phyloP scores from a whole-genome alignment of 1,140 invertebrate genomes.

The Colletes latitarsis region DNA sequence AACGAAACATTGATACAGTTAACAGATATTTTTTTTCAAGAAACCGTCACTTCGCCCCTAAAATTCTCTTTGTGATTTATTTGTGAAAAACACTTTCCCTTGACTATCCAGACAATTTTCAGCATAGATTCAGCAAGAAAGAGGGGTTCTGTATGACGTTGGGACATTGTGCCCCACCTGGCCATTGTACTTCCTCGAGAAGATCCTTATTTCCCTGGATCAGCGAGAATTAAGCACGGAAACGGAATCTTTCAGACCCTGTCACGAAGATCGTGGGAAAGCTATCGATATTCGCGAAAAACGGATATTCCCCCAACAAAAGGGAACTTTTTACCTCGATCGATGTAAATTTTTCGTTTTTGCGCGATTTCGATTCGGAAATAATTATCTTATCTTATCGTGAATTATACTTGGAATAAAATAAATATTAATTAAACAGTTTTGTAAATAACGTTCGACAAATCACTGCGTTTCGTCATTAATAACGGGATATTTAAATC shows the following conservation, averaged over 20 bases:
- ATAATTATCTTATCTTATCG: too few species aligned
- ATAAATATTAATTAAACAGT: too few species aligned
- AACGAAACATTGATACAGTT: neutral
- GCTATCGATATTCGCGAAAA: too few species aligned
- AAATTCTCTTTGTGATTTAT: slow-evolving; percentile 45
- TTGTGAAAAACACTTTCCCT: slow-evolving; percentile 44
- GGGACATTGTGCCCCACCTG: slow-evolving; percentile 44
- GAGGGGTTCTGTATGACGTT: slow-evolving; percentile 8
- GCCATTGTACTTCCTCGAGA: slow-evolving; percentile 44
- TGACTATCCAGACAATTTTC: slow-evolving; percentile 23
- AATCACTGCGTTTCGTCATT: too few species aligned
- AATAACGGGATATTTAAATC: too few species aligned
- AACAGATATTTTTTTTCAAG: neutral
- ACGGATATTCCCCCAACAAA: too few species aligned
- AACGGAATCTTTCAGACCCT: slow-evolving; percentile 12
- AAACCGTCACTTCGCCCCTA: slow-evolving; percentile 24
- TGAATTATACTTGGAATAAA: too few species aligned
- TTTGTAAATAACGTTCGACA: too few species aligned
- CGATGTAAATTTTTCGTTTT: too few species aligned
- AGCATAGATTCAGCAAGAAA: slow-evolving; percentile 5
- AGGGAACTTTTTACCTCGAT: too few species aligned
- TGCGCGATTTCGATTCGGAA: too few species aligned
- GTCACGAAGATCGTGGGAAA: too few species aligned
- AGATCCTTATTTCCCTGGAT: slow-evolving; percentile 58
- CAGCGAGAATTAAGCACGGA: slow-evolving; percentile 50